These are phyloP conservation scores for Gallinago stenura DNA, from an alignment of 2,797 vertebrate genomes.

Conservation along the genomic window DNA sequence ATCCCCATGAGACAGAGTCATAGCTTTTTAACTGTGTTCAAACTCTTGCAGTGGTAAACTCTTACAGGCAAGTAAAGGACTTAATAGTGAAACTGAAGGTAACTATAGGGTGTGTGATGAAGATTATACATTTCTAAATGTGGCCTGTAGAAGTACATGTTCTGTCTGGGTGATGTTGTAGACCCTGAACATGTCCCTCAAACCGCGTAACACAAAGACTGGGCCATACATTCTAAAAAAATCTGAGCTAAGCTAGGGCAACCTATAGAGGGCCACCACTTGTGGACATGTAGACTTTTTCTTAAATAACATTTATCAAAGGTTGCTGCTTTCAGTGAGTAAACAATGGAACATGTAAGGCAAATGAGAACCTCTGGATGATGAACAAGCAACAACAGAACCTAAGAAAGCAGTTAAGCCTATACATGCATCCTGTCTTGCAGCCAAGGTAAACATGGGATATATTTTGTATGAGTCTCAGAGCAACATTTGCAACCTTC, in stretches of 20 bases:
- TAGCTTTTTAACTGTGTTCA: not conserved
- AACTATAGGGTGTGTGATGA: fast-evolving
- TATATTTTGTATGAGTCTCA: not conserved
- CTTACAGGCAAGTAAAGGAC: not conserved
- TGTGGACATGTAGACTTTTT: not conserved
- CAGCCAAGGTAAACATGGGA: not conserved
- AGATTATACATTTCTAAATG: not conserved
- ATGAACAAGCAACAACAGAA: not conserved
- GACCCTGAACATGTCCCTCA: not conserved
- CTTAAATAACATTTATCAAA: not conserved
- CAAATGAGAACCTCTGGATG: not conserved
- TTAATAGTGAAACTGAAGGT: not conserved
- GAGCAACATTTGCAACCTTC: slow-evolving; percentile 4
- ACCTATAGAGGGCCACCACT: fast-evolving
- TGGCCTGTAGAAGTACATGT: not conserved
- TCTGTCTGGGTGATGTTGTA: not conserved
- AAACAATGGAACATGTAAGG: not conserved
- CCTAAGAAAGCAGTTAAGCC: not conserved
- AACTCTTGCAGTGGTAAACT: not conserved
- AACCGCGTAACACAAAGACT: fast-evolving
- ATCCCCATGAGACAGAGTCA: not conserved
- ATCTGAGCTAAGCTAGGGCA: not conserved
- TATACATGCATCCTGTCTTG: not conserved
- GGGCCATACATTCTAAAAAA: fast-evolving
- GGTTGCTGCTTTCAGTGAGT: not conserved